Evolutionary conservation across 2,888 invertebrate species (phyloP), one percentile per base, ranked within the genome.

Genomic region (Dilophus febrilis): DNA sequence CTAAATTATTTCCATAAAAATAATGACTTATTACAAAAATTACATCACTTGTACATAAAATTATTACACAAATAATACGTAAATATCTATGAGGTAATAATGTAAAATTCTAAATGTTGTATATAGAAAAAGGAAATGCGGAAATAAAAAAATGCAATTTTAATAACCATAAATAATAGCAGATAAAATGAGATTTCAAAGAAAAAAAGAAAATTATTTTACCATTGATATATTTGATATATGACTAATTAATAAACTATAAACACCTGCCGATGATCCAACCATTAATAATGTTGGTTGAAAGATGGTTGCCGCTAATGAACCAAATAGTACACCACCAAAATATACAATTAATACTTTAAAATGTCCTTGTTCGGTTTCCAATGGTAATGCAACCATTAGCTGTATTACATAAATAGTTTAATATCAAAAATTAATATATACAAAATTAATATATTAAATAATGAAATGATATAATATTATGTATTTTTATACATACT

Each of bases 181-280:
- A 31, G 7, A 14, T 22, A 45, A 31, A 32, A 27, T 33, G 2
- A 31, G 40, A 45, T 44, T 45, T 36, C 28, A 28, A 28, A 31
- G 22, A 30, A 16, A 11, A n/a, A 35, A 32, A 35, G n/a, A 32
- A 34, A 22, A 37, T 35, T 13, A 3, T n/a, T 29, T 36, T 59
- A 76, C 76, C 65, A 86, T 65, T 53, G 79, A 66, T 46, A 88
- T 74, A 62, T 91, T 85, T 37, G 90, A 77, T 41, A 90, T 65
- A 58, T 91, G 86, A 45, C 90, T 85, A 38, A 84, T 79, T 44
- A 91, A 70, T 47, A 92, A 64, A 18, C 87, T 83, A 59, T 90
- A 92, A 40, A 90, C 86, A 7, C 90, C 91, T 2, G 86, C 90
- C 1, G 88, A 88, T 29, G 90, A 84, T 16, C 92, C 92, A 36